These are phyloP conservation scores for Drosophila suzukii DNA, from an alignment of 1,140 invertebrate species.

Conservation along the genomic window DNA sequence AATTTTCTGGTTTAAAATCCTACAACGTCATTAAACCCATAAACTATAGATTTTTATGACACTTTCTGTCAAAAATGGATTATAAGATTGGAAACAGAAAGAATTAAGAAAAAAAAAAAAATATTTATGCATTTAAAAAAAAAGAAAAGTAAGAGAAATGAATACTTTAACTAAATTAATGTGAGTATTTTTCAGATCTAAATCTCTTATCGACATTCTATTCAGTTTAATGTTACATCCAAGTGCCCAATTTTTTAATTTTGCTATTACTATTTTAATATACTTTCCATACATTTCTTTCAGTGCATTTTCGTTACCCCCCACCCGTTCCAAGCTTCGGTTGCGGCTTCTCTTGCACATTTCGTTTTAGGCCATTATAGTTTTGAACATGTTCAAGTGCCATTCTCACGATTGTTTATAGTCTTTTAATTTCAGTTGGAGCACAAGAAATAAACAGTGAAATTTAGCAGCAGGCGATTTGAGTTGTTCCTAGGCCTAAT, in stretches of 20 bases:
- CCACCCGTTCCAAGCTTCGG: slow-evolving; percentile 11
- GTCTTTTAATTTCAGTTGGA: slow-evolving; percentile 80
- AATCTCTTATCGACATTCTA: no score
- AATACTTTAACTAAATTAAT: no score
- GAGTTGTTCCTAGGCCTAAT: slow-evolving; percentile 56
- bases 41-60: not conserved
- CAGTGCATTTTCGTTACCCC: slow-evolving; percentile 18
- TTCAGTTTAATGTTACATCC: no score
- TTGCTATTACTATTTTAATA: not conserved
- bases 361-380: slow-evolving; percentile 82
- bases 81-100: not conserved
- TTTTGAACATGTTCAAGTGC: slow-evolving; percentile 83
- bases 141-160: no score
- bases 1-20: no score
- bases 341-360: slow-evolving; percentile 66
- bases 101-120: not conserved
- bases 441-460: slow-evolving; percentile 80
- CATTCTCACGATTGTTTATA: slow-evolving; percentile 84
- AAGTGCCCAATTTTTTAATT: not conserved
- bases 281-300: not conserved
- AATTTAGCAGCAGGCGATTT: slow-evolving; percentile 76
- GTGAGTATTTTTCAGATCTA: no score
- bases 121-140: not conserved
- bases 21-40: not conserved
- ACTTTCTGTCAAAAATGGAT: not conserved